phyloP scores from a whole-genome alignment of 2,113 vertebrate genomes.

The chimpanzee (Pan troglodytes) region NHGRI_mPanTro3-v2.1_pri NC_072408.2:135606501-135607000 shows the following conservation, averaged over 20 bases:
- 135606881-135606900: background rate
- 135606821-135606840: too few relatives aligned
- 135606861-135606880: background rate
- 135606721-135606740: background rate
- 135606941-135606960: rapidly evolving
- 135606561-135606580: background rate
- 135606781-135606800: conserved; percentile 56
- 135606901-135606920: background rate
- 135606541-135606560: background rate
- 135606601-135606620: rapidly evolving
- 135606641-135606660: background rate
- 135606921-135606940: background rate
- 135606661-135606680: too few relatives aligned
- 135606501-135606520: background rate
- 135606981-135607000: rapidly evolving
- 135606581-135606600: background rate
- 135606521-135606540: background rate
- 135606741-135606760: background rate
- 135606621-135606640: rapidly evolving
- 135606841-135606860: too few relatives aligned
- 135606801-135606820: background rate
- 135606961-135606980: rapidly evolving
- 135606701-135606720: background rate
- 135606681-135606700: background rate
- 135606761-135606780: conserved; percentile 68